Evolutionary conservation across 1,140 invertebrate species (phyloP), one percentile per base, ranked within the genome.

Genomic region (Zelostemma sp.): DNA sequence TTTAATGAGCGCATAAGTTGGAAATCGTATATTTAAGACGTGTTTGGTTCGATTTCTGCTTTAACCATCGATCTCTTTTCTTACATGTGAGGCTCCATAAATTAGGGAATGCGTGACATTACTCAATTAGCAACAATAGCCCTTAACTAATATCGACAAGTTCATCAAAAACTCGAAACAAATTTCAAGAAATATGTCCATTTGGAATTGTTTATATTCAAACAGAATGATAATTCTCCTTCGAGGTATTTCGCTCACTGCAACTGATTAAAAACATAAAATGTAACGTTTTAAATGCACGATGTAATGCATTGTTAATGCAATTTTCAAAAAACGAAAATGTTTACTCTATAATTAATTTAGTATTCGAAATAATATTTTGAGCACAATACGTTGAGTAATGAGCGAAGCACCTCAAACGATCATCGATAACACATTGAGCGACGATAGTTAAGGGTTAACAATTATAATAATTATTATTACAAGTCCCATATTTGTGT

Each of bases 1-100:
- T 54, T 59, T 60, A 65, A 65, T 47, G 64, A 65, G 61, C 62
- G 68, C 62, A 48, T 56, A 56, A 68, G 63, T 60, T 60, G 45
- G 58, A 60, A 69, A 60, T 60, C 58, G 19, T 64, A 14, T 63
- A 64, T 56, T 59, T 59, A 69, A 60, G 56, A 60, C 35, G 56
- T 56, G 40, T 6, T 60, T 59, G 35, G 15, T 60, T 64, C 60
- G 40, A 64, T 62, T 63, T 54, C 61, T 68, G 17, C 16, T 68
- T 63, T 59, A 46, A 47, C 56, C 28, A 61, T 57, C 56, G 50
- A n/a, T 68, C 66, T 68, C 58, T 62, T 49, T 59, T 57, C 53
- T 57, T 63, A 54, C 47, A 38, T 41, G 16, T 49, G 31, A 56
- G 9, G 11, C 43, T 56, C 40, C 18, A 51, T 21, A 12, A 48